Base-by-base conservation (phyloP, 2,113 vertebrate genomes). In the Sylvia atricapilla region DNA sequence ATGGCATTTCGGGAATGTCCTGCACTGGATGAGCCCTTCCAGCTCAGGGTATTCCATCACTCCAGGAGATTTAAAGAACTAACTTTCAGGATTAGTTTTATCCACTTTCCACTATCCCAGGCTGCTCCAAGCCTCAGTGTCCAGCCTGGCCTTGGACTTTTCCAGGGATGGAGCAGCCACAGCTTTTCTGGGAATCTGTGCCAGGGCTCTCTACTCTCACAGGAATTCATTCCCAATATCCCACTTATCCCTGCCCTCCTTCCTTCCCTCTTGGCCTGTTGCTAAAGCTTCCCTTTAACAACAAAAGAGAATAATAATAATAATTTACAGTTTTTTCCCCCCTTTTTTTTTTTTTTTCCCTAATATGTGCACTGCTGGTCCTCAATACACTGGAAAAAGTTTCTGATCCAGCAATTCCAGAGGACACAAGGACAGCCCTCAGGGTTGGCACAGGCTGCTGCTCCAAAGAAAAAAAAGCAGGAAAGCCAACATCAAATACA, bases 121-220 rank as follows among this genome's bases (percentile, higher is more conserved):
- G n/a, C 0, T 11, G n/a, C 56, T 63, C 41, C 74, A 28, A 33
- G n/a, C 11, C 52, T 25, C 1, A 8, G 1, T 27, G 1, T 14
- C 44, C 63, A 87, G 1, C 56, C 56, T 5, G 24, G 64, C 41
- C 41, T 63, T 6, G 75, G 58, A 2, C n/a, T 56, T 8, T 63
- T 2, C 49, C 75, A 49, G 24, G 56, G 47, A 46, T 37, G 73
- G 55, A 24, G 15, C 33, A 52, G 14, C 33, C 46, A 7, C 46
- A 69, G 28, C 28, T 53, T 0, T 55, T 27, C 33, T 37, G 84
- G 84, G 37, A 22, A 27, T 16, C 37, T 33, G 31, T 43, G 37
- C 72, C 62, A 85, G 37, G 52, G 35, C 35, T 75, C 2, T 4
- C 16, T 63, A 33, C 9, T 5, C 47, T 27, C 55, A 5, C 39